Evolutionary conservation across 2,113 vertebrate genomes (phyloP).

Genomic region (Lutjanus erythropterus): DNA sequence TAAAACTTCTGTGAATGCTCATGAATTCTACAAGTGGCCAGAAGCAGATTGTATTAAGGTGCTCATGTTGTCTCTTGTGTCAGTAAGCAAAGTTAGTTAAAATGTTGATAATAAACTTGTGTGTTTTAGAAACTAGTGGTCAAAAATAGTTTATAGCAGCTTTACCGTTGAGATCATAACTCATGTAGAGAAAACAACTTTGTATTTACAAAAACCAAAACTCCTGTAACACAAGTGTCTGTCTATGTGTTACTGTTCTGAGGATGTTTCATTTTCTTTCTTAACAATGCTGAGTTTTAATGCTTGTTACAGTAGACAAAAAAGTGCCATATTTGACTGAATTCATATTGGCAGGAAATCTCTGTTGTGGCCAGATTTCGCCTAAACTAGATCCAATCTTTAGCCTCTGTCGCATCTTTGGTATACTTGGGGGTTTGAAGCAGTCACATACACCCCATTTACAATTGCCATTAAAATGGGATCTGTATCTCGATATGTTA

Average conservation of each 20-base stretch:
- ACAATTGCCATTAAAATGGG: no score
- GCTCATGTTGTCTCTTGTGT: neutral
- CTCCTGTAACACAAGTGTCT: neutral
- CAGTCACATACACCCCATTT: neutral
- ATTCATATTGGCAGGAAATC: neutral
- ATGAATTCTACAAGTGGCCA: neutral
- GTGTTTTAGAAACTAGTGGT: no score
- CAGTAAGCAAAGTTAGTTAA: no score
- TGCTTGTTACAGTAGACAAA: neutral
- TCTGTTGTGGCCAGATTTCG: neutral
- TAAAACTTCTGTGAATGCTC: neutral
- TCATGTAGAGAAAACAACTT: neutral
- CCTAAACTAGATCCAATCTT: neutral
- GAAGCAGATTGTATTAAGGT: neutral
- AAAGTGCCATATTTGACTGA: neutral
- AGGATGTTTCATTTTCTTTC: neutral
- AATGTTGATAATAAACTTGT: no score
- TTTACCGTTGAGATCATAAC: no score
- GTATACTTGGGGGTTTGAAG: slow-evolving; percentile 4
- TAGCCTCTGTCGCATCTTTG: neutral
- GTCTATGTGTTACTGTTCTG: neutral
- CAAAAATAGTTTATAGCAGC: no score
- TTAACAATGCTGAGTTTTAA: neutral
- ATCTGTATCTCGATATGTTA: no score
- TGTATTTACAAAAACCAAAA: neutral